Conservation (phyloP, 2,113 vertebrate species). For the Hemicordylus capensis region DNA sequence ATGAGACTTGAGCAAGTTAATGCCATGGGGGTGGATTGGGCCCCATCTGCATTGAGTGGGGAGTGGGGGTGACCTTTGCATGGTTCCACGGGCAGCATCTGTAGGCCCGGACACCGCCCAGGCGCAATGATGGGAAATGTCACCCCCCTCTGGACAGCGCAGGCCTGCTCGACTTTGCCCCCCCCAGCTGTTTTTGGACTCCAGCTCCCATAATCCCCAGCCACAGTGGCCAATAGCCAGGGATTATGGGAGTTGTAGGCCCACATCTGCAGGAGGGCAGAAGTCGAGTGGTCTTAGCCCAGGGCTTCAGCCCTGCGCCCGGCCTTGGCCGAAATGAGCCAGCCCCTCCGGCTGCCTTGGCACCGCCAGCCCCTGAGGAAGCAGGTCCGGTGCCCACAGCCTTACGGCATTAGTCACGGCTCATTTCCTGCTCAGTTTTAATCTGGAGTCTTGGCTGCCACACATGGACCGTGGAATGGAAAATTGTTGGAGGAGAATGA, state of each 20-base stretch:
- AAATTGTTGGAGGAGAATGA: neutral
- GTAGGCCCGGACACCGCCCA: no score
- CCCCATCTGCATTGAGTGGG: neutral
- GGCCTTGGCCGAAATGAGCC: neutral
- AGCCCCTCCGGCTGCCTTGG: fast-evolving
- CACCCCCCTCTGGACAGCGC: neutral
- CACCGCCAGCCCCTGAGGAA: neutral
- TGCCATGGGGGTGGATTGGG: neutral
- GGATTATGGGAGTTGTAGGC: no score
- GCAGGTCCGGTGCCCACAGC: neutral
- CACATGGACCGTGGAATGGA: neutral
- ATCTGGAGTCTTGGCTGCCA: neutral
- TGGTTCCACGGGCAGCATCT: no score
- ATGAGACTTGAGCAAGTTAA: neutral
- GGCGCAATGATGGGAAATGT: neutral
- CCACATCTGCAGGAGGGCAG: no score
- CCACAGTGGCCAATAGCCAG: no score
- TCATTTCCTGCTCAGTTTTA: constrained; percentile 10
- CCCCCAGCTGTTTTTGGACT: no score
- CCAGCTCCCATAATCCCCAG: no score
- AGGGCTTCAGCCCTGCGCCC: fast-evolving
- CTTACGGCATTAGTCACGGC: neutral
- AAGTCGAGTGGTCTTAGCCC: no score
- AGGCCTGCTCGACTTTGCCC: no score
- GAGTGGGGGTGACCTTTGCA: neutral